Base-by-base conservation (phyloP, 2,888 invertebrate genomes). In the Timema podura region DNA sequence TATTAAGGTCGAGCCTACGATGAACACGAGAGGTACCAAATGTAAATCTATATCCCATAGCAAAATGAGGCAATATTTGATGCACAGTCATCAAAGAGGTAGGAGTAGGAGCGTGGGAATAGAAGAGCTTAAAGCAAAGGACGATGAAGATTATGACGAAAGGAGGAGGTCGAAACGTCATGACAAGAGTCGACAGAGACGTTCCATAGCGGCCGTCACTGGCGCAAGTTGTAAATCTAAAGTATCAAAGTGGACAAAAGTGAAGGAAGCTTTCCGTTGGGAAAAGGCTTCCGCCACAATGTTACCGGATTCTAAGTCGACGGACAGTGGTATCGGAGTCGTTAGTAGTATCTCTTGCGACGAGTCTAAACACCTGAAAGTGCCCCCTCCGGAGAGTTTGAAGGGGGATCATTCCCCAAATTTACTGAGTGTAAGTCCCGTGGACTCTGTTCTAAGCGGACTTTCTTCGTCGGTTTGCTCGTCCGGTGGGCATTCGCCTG, bases 181-280 rank as follows among this genome's bases (percentile, higher is more conserved):
- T 82, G 74, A 80, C 80, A 68, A 83, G 82, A 67, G 64, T 11
- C 67, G 65, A 3, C 69, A 72, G 49, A 64, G 72, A 15, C 69
- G 70, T 30, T 72, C 73, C n/a, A 61, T 69, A 48, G 67, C 65
- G 11, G 69, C 59, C 15, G 69, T 65, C 51, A 46, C 57, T 13
- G 64, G 54, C 69, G 15, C 64, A 30, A 49, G 65, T 61, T 65
- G 64, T 47, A 78, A 77, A 70, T 84, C 88, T 0, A 90, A 90
- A 77, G 87, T 91, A 66, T 93, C 93, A 0, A 94, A 94, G 78
- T 95, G 94, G 94, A 93, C 92, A 0, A 89, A 90, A 81, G 94
- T 95, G 10, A 95, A 94, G 80, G 92, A 93, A 64, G 94, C 94
- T 13, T 91, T 93, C 77, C 92, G 91, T 76, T 93, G 92, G 92